phyloP scores from a whole-genome alignment of 2,797 vertebrate genomes.

The Galaxias olidus region DNA sequence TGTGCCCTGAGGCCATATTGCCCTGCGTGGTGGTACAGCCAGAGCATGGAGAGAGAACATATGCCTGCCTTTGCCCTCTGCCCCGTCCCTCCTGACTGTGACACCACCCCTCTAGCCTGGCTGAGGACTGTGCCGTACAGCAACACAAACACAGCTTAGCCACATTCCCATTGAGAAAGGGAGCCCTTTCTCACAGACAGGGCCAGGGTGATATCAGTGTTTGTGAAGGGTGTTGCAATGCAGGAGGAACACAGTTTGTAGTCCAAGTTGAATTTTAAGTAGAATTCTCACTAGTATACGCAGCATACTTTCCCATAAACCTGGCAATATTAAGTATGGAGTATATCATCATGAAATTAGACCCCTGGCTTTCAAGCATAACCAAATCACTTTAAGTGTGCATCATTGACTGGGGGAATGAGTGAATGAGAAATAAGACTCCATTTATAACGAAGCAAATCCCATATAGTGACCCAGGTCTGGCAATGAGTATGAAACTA shows the following conservation, averaged over 20 bases:
- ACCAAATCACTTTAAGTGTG: neutral
- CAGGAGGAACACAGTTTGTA: no score
- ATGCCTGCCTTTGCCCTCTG: slow-evolving; percentile 54
- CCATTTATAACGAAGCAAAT: neutral
- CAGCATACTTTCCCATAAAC: no score
- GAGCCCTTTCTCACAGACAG: no score
- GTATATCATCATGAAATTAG: neutral
- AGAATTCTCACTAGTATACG: no score
- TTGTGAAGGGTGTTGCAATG: no score
- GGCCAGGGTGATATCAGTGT: no score
- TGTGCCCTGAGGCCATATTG: slow-evolving; percentile 51
- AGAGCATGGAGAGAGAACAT: slow-evolving; percentile 63
- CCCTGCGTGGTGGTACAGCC: slow-evolving; percentile 53
- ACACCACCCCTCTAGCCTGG: slow-evolving; percentile 70
- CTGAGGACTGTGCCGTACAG: slow-evolving; percentile 21
- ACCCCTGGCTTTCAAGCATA: neutral
- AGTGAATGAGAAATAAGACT: neutral
- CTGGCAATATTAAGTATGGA: no score
- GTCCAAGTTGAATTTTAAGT: no score
- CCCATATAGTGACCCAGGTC: no score
- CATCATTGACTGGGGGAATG: neutral
- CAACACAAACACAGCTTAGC: slow-evolving; percentile 21
- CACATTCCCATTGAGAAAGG: neutral
- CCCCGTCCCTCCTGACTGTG: slow-evolving; percentile 51
- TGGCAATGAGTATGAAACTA: neutral